Evolutionary conservation across 2,888 invertebrate genomes (phyloP).

Genomic region (Onthophagus sagittarius): DNA sequence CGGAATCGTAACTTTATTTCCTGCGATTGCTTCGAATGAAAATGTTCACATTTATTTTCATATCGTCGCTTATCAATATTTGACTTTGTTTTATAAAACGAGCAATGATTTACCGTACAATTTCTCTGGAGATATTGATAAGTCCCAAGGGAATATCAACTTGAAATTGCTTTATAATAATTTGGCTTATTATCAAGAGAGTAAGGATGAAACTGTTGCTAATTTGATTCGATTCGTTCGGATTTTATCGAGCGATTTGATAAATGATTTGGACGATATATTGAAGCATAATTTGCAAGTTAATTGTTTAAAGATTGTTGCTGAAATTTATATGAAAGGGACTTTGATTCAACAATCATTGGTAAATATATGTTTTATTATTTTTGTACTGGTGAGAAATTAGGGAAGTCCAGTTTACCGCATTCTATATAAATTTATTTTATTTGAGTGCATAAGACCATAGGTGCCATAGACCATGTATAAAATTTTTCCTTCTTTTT

Average conservation of each 20-base stretch:
- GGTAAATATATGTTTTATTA: slow-evolving; percentile 27
- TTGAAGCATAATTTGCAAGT: slow-evolving; percentile 33
- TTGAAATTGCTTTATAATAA: slow-evolving; percentile 30
- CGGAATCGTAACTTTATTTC: slow-evolving; percentile 31
- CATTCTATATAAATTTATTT: no score
- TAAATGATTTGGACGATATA: slow-evolving; percentile 28
- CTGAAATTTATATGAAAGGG: slow-evolving; percentile 20
- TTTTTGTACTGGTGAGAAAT: no score
- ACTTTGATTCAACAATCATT: slow-evolving; percentile 25
- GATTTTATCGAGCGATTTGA: slow-evolving; percentile 33
- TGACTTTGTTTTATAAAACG: slow-evolving; percentile 27
- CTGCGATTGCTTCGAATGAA: slow-evolving; percentile 30
- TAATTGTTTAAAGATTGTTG: slow-evolving; percentile 32
- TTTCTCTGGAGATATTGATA: slow-evolving; percentile 30
- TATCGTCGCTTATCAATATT: slow-evolving; percentile 33
- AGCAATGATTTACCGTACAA: slow-evolving; percentile 31
- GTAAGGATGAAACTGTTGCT: slow-evolving; percentile 26
- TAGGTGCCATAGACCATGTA: no score
- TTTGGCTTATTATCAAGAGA: slow-evolving; percentile 27
- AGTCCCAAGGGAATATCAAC: slow-evolving; percentile 17
- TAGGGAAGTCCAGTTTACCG: no score
- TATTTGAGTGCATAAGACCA: no score
- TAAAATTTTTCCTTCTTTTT: no score
- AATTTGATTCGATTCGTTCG: slow-evolving; percentile 30
- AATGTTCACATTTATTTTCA: slow-evolving; percentile 37